Conservation (phyloP, 2,113 vertebrate species). For the Pantherophis guttatus region DNA sequence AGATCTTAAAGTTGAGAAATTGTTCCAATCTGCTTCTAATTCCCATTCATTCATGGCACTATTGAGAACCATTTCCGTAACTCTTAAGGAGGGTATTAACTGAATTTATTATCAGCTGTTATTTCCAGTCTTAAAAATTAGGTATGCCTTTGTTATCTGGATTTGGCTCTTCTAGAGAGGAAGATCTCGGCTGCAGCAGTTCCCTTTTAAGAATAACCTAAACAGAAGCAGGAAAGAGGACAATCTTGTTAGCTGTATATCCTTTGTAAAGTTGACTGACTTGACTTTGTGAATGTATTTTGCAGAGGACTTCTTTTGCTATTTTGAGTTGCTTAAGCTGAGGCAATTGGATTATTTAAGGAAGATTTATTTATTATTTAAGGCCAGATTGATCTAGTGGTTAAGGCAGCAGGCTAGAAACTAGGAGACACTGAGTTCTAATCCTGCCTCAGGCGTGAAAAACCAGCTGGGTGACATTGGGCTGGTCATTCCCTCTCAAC, state of each 20-base stretch:
- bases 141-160: not conserved
- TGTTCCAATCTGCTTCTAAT: not conserved
- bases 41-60: not conserved
- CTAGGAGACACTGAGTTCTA: not conserved
- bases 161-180: not conserved
- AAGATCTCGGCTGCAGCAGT: not conserved
- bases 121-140: not conserved
- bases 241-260: not conserved
- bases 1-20: not conserved
- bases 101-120: not conserved
- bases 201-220: not conserved
- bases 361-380: not conserved
- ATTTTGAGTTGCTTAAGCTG: not conserved
- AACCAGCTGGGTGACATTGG: not conserved
- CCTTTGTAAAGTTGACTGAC: not conserved
- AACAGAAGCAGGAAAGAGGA: not conserved
- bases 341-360: not conserved
- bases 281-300: not conserved
- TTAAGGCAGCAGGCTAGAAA: not conserved
- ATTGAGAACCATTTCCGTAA: not conserved
- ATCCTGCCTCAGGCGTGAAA: not conserved
- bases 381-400: not conserved
- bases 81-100: not conserved
- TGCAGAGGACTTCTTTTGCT: not conserved
- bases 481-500: not conserved